These are phyloP conservation scores for Holothuria leucospilota DNA, from an alignment of 53 echinoderm and acorn worm species.

Conservation along the genomic window DNA sequence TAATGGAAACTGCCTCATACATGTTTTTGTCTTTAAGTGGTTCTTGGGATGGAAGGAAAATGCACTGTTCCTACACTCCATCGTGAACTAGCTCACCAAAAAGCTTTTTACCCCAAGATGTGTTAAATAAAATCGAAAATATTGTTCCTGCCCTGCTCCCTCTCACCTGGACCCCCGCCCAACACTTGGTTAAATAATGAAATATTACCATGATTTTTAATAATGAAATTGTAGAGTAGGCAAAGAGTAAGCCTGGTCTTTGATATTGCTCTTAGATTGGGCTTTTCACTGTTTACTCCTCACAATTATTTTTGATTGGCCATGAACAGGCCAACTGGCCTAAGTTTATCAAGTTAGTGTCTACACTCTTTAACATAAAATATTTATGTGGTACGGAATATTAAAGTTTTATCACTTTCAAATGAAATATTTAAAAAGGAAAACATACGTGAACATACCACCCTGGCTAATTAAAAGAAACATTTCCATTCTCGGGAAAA, in stretches of 20 bases:
- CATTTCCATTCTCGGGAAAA: too few species aligned
- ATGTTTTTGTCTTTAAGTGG: constrained; percentile 7
- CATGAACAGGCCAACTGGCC: too few species aligned
- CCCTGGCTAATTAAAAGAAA: too few species aligned
- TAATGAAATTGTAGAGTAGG: background rate
- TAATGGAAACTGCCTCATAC: background rate
- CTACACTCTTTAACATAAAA: too few species aligned
- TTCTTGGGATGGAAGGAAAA: background rate
- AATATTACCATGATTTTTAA: background rate
- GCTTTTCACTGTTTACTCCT: too few species aligned
- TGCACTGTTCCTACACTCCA: constrained; percentile 19
- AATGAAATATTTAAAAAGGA: too few species aligned
- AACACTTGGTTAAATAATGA: background rate
- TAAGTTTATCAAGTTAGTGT: too few species aligned
- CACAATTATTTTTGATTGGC: too few species aligned
- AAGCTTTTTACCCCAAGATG: constrained; percentile 10
- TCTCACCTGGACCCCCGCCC: background rate
- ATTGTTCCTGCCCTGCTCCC: constrained; percentile 26
- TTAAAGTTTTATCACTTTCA: too few species aligned
- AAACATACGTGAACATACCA: too few species aligned
- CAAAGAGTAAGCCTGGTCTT: background rate
- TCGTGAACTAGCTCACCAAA: too few species aligned
- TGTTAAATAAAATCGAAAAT: background rate
- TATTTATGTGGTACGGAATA: too few species aligned
- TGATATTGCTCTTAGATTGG: background rate